phyloP scores from a whole-genome alignment of 2,797 vertebrate genomes.

The Myiotriccus ornatus region DNA sequence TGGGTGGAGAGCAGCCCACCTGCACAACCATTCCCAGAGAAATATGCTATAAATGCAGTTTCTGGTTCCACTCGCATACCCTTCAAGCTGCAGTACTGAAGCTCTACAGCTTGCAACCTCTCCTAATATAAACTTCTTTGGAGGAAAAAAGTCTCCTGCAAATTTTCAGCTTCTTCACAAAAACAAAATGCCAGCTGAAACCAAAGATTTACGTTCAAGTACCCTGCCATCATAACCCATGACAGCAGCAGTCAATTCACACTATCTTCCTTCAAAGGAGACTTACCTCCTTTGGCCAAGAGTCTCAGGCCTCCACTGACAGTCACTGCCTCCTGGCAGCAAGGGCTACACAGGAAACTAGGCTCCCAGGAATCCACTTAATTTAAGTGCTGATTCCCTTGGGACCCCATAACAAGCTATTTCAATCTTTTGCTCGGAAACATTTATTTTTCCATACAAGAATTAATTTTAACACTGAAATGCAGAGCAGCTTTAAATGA shows the following conservation, averaged over 20 bases:
- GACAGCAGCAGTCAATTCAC: neutral
- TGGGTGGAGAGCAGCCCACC: neutral
- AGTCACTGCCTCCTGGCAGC: neutral
- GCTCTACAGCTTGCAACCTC: neutral
- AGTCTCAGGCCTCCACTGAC: neutral
- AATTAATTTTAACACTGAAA: neutral
- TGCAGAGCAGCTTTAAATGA: neutral
- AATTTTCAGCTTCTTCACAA: neutral
- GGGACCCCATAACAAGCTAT: neutral
- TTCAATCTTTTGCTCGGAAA: neutral
- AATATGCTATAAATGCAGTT: neutral
- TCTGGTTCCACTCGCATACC: fast-evolving
- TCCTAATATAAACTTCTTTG: neutral
- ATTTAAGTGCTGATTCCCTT: neutral
- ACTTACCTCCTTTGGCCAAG: neutral
- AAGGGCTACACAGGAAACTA: neutral
- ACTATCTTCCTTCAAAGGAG: neutral
- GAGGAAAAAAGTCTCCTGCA: neutral
- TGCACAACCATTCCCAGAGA: neutral
- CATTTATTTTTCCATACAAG: neutral
- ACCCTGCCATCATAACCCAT: neutral
- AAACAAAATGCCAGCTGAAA: neutral
- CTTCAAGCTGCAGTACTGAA: neutral
- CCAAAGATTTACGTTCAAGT: neutral
- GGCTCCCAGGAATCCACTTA: neutral